A percentile compares a stretch with the other conserved stretches of the same genome.
phyloP scores from a whole-genome alignment of 2,797 vertebrate genomes.

The Scleropages formosus region DNA sequence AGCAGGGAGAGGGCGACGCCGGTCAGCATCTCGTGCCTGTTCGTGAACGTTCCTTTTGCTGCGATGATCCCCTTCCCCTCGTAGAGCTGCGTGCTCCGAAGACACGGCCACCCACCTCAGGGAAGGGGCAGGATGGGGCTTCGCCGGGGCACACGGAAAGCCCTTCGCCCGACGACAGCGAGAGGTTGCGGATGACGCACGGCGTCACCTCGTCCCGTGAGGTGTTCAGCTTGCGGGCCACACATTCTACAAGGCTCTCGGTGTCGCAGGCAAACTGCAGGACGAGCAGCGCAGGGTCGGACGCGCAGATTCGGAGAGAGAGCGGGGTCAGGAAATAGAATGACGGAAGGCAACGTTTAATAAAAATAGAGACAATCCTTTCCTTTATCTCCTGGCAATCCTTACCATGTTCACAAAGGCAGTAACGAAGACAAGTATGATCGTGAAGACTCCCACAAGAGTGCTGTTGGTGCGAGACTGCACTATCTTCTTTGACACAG shows the following conservation, averaged over 20 bases:
- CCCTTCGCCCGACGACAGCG: constrained; percentile 75
- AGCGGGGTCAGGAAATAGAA: no score
- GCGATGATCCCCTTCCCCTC: no score
- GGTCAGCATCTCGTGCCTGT: no score
- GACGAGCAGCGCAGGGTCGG: neutral
- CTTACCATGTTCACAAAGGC: constrained; percentile 89
- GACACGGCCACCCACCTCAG: constrained; percentile 72
- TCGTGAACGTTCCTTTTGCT: no score
- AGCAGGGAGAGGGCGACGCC: constrained; percentile 33
- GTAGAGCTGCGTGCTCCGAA: no score
- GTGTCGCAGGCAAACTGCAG: constrained; percentile 88
- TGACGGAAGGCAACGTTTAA: no score
- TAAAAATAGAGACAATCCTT: no score
- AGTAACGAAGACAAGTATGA: constrained; percentile 87
- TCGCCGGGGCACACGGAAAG: constrained; percentile 72
- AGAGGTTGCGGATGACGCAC: constrained; percentile 82
- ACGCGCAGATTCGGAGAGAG: no score
- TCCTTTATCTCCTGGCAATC: neutral
- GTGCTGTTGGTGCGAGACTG: constrained; percentile 89
- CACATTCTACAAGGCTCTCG: constrained; percentile 75
- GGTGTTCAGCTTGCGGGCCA: constrained; percentile 77
- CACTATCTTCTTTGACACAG: constrained; percentile 83
- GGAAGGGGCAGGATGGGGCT: constrained; percentile 82
- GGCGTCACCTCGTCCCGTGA: constrained; percentile 75
- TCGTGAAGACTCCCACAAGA: constrained; percentile 79